Evolutionary conservation across 2,797 vertebrate species (phyloP).

Genomic region (Poeciliopsis presidionis): DNA sequence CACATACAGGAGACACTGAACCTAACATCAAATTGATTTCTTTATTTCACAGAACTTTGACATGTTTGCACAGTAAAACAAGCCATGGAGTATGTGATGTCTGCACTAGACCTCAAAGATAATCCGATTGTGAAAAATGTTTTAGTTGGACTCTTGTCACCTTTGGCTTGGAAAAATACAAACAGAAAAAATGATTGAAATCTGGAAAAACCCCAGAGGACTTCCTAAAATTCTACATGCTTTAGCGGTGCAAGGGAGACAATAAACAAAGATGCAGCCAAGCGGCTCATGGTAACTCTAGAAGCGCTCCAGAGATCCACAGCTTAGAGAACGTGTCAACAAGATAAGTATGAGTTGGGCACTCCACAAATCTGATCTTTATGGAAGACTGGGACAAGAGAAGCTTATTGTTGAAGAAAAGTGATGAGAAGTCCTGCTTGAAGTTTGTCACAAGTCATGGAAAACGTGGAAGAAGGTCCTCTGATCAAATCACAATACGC

Average conservation of each 20-base stretch:
- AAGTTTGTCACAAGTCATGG: neutral
- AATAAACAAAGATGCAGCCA: neutral
- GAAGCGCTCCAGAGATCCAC: neutral
- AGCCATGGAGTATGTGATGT: neutral
- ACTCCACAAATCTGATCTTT: neutral
- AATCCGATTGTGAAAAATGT: neutral
- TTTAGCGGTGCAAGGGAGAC: neutral
- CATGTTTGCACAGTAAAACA: constrained; percentile 1
- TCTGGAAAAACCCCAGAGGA: neutral
- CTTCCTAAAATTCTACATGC: neutral
- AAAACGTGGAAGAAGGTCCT: neutral
- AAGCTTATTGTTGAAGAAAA: neutral
- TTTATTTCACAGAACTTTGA: neutral
- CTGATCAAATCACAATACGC: neutral
- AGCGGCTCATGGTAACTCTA: neutral
- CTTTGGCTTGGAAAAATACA: neutral
- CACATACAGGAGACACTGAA: neutral
- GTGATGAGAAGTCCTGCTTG: neutral
- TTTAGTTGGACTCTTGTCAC: neutral
- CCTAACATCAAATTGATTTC: neutral
- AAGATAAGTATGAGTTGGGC: neutral
- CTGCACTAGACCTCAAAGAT: neutral
- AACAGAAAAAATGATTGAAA: neutral
- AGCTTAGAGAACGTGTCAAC: neutral
- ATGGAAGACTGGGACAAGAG: neutral